Conservation (phyloP, 2,113 vertebrate species). For the Calyptommatus sinebrachiatus region DNA sequence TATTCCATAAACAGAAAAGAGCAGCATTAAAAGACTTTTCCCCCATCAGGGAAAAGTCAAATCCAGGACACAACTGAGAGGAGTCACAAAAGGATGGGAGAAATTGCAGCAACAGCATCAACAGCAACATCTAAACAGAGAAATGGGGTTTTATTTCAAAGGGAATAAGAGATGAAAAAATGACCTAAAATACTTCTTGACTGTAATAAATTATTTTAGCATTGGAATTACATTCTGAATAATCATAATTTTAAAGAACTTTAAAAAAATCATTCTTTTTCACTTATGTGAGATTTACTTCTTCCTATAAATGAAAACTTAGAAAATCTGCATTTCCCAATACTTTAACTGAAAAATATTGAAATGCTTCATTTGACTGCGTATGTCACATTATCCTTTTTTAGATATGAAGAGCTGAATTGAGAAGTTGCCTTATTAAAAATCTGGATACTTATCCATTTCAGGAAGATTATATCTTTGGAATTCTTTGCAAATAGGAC, state of each 20-base stretch:
- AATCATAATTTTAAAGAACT: neutral
- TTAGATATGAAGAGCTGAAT: too few relatives aligned
- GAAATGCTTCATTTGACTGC: too few relatives aligned
- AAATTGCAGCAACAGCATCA: neutral
- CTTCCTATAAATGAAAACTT: too few relatives aligned
- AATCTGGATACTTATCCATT: too few relatives aligned
- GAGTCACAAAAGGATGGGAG: conserved; percentile 33
- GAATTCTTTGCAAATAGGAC: too few relatives aligned
- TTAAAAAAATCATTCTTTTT: conserved; percentile 10
- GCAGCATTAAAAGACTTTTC: conserved; percentile 47
- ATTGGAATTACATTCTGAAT: neutral
- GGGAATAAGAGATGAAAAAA: conserved; percentile 29
- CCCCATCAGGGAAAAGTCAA: conserved; percentile 49
- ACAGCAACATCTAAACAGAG: neutral
- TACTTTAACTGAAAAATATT: too few relatives aligned
- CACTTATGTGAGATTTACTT: neutral
- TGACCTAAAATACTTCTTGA: neutral
- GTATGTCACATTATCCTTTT: too few relatives aligned
- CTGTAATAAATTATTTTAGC: conserved; percentile 10
- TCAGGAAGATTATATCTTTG: too few relatives aligned
- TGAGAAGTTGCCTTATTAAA: too few relatives aligned
- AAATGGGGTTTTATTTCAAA: conserved; percentile 33
- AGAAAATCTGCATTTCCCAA: too few relatives aligned
- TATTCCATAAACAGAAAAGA: conserved; percentile 56
- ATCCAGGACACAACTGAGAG: conserved; percentile 40